Conservation (phyloP, 2,797 vertebrate genomes). For the Pempheris klunzingeri region DNA sequence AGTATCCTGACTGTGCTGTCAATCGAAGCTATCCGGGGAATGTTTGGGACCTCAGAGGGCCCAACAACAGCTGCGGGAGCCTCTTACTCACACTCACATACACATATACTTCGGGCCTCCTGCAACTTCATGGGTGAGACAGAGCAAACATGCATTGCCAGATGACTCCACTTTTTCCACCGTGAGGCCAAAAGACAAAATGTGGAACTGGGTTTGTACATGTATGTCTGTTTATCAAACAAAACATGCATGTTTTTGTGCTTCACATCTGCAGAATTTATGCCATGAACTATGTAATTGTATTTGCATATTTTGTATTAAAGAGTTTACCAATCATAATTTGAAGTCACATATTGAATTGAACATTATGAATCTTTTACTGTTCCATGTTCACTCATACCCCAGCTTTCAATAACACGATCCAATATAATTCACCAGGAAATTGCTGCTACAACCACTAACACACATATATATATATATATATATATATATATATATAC, state of each 20-base stretch:
- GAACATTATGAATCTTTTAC: background rate
- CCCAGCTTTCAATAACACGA: background rate
- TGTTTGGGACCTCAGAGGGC: slow-evolving; percentile 63
- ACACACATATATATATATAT: too few relatives aligned
- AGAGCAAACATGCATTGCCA: slow-evolving; percentile 45
- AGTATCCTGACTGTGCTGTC: slow-evolving; percentile 76
- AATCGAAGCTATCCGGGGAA: slow-evolving; percentile 75
- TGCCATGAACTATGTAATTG: background rate
- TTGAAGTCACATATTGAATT: background rate
- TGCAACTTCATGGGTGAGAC: slow-evolving; percentile 46
- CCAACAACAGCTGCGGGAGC: slow-evolving; percentile 79
- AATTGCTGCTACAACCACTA: background rate
- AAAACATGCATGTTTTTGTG: background rate
- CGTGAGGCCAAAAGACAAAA: slow-evolving; percentile 46
- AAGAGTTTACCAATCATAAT: background rate
- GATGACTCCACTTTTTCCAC: slow-evolving; percentile 63
- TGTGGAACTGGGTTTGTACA: background rate
- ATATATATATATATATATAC: too few relatives aligned
- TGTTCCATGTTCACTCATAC: background rate
- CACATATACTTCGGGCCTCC: slow-evolving; percentile 39
- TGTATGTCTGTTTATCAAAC: slow-evolving; percentile 1
- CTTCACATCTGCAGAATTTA: background rate
- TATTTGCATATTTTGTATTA: background rate
- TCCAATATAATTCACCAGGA: background rate
- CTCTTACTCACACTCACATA: slow-evolving; percentile 47